Percentiles rank a stretch among this genome's conserved stretches.
These are phyloP conservation scores for Palythoa grandiflora DNA, from an alignment of 92 coral and sea anemone species.

Conservation along the genomic window DNA sequence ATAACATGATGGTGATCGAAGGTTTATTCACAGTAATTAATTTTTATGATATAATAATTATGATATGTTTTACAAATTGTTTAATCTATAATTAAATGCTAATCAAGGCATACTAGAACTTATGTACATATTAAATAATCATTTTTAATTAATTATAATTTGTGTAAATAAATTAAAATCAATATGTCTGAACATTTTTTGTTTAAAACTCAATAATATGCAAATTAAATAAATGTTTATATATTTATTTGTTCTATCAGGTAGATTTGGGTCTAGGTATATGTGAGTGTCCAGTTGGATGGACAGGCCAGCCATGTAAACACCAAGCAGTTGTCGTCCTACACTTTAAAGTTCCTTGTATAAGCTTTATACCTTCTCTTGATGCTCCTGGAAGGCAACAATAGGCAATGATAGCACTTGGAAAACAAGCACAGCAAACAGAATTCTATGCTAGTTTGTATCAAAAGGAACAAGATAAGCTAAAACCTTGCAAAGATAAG, in stretches of 20 bases:
- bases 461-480: background rate
- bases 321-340: conserved; percentile 19
- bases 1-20: no score
- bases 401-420: background rate
- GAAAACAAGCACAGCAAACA: background rate
- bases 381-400: background rate
- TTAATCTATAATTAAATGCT: no score
- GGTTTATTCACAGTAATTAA: no score
- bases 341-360: background rate
- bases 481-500: background rate
- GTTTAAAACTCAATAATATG: no score
- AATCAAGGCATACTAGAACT: no score
- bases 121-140: no score
- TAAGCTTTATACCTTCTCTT: background rate
- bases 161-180: no score
- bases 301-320: background rate
- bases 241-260: background rate
- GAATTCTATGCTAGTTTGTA: background rate
- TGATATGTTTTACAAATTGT: no score
- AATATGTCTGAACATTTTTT: no score
- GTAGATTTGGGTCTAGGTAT: conserved; percentile 4
- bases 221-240: no score
- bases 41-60: no score
- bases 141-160: no score
- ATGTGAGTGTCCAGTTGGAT: background rate